phyloP scores from a whole-genome alignment of 2,888 invertebrate species.

The Drosophila aldrichi region DNA sequence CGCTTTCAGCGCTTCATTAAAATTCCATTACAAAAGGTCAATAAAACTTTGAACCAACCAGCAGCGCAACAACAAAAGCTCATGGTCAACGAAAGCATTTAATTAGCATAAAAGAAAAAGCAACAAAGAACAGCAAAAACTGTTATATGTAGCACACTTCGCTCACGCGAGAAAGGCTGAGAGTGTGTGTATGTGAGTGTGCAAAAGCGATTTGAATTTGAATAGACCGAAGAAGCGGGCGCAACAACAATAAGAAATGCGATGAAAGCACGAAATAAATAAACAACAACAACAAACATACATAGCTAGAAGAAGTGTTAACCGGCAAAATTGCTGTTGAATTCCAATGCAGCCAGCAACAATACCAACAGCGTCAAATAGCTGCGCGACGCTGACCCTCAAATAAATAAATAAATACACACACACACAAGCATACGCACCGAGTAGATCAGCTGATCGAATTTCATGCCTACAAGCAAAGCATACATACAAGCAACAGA shows the following conservation, averaged over 20 bases:
- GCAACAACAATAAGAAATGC: constrained; percentile 26
- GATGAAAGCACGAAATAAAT: constrained; percentile 42
- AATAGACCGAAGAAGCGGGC: constrained; percentile 33
- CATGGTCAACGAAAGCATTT: constrained; percentile 81
- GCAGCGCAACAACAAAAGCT: constrained; percentile 53
- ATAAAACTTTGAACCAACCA: constrained; percentile 67
- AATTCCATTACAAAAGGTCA: constrained; percentile 73
- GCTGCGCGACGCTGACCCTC: constrained; percentile 67
- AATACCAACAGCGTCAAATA: constrained; percentile 4
- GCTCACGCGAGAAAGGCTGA: constrained; percentile 57
- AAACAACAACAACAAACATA: constrained; percentile 11
- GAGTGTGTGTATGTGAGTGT: constrained; percentile 35
- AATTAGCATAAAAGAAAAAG: constrained; percentile 68
- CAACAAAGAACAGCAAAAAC: constrained; percentile 25
- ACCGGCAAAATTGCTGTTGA: constrained; percentile 50
- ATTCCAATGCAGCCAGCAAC: constrained; percentile 41
- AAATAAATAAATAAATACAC: constrained; percentile 30
- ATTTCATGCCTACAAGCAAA: constrained; percentile 67
- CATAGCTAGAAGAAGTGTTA: not conserved
- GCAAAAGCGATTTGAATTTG: constrained; percentile 47
- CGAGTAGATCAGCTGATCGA: constrained; percentile 70
- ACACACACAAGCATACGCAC: not conserved
- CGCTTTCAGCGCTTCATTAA: constrained; percentile 52
- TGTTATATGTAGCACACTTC: constrained; percentile 33
- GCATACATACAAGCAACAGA: no score